A percentile compares a stretch with the other conserved stretches of the same genome.
These are phyloP conservation scores for Spongilla lacustris DNA, from an alignment of 37 sponge, comb jelly and placozoan species.

Conservation along the genomic window DNA sequence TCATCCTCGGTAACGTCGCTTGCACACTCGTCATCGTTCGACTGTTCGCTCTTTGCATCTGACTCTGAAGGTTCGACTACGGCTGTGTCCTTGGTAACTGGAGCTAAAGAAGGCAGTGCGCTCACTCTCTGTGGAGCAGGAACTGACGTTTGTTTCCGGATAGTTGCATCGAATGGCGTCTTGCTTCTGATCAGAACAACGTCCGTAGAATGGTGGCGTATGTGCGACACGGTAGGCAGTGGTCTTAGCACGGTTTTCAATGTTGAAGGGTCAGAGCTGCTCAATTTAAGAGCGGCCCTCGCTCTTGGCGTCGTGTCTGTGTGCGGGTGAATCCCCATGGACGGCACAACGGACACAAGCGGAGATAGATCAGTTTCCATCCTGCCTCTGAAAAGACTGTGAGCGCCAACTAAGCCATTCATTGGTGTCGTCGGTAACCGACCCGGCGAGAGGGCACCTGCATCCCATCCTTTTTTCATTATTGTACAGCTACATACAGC, in stretches of 20 bases:
- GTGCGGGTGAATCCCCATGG: not conserved
- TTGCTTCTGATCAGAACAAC: not conserved
- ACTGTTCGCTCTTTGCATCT: not conserved
- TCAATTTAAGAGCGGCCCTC: not conserved
- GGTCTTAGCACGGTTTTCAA: not conserved
- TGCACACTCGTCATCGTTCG: not conserved
- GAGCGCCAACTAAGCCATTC: not conserved
- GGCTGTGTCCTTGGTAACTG: not conserved
- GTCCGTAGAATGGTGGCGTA: not conserved
- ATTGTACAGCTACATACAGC: no score
- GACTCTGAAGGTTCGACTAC: not conserved
- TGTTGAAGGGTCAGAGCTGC: not conserved
- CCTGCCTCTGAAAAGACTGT: not conserved
- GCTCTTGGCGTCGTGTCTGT: not conserved
- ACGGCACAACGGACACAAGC: not conserved
- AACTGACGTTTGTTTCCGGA: not conserved
- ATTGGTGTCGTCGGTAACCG: not conserved
- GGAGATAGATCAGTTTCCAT: conserved; percentile 3
- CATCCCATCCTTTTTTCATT: not conserved
- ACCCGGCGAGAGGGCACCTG: not conserved
- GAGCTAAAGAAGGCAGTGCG: not conserved
- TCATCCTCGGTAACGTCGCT: not conserved
- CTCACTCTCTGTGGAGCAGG: not conserved
- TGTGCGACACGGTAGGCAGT: not conserved
- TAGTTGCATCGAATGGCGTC: not conserved